Conservation (phyloP, 2,888 invertebrate species). For the Norana najaformis region DNA sequence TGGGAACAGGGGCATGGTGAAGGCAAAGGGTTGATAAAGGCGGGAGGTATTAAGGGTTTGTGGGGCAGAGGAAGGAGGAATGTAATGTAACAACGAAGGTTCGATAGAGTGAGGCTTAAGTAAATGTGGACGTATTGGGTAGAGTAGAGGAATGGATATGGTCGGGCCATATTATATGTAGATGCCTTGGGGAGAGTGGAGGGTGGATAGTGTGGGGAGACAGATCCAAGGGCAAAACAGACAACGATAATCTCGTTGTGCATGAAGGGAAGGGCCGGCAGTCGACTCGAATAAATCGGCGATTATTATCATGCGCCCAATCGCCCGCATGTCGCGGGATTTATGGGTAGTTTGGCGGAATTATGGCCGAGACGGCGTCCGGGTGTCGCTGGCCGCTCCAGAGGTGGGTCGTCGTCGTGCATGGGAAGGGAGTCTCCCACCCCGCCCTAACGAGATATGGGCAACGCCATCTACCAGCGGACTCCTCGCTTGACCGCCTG, state of each 20-base stretch:
- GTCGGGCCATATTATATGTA: too few relatives aligned
- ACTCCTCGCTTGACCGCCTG: neutral
- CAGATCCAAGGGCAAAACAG: neutral
- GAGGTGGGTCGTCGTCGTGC: neutral
- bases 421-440: neutral
- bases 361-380: neutral
- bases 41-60: too few relatives aligned
- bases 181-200: neutral
- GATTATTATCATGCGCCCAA: neutral
- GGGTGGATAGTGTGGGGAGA: neutral
- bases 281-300: neutral
- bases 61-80: too few relatives aligned
- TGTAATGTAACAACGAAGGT: too few relatives aligned
- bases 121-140: too few relatives aligned
- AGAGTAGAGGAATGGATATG: too few relatives aligned
- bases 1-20: too few relatives aligned
- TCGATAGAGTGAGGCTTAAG: too few relatives aligned
- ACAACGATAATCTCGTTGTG: neutral
- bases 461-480: neutral
- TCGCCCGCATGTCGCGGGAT: neutral
- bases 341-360: conserved; percentile 13
- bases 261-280: neutral
- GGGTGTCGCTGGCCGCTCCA: neutral
- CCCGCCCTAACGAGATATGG: neutral
- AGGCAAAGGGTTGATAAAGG: too few relatives aligned